Conservation (phyloP, 2,888 invertebrate species). For the Enoplolaimus lenunculus region DNA sequence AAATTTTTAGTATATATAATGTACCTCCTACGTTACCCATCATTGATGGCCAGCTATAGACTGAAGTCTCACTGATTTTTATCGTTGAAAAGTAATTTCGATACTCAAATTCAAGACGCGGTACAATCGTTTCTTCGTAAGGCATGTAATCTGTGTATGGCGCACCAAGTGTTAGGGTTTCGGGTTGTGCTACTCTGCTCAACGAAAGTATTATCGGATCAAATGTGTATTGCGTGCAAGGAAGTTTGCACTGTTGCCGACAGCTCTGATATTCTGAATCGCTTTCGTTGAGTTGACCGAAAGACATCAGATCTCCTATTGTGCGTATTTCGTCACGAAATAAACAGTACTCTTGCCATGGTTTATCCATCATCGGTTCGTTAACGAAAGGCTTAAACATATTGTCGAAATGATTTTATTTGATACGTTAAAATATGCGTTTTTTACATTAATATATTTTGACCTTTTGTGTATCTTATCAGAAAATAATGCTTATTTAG, state of each 20-base stretch:
- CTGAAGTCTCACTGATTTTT: slow-evolving; percentile 2
- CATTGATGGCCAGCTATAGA: slow-evolving; percentile 12
- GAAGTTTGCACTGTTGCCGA: not conserved
- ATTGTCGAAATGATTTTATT: too few relatives aligned
- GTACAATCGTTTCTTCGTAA: not conserved
- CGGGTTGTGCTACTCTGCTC: not conserved
- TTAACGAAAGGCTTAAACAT: too few relatives aligned
- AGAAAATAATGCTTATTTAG: too few relatives aligned
- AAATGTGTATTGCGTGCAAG: not conserved
- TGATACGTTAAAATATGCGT: too few relatives aligned
- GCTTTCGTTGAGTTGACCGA: not conserved
- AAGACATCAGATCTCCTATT: not conserved
- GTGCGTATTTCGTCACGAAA: not conserved
- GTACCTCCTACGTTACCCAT: slow-evolving; percentile 15
- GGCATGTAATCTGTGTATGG: not conserved
- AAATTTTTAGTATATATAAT: too few relatives aligned
- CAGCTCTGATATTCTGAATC: not conserved
- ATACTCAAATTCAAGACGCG: slow-evolving; percentile 6
- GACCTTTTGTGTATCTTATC: too few relatives aligned
- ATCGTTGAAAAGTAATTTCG: slow-evolving; percentile 15
- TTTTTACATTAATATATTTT: too few relatives aligned
- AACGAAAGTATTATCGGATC: not conserved
- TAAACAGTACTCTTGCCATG: not conserved
- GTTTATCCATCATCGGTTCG: too few relatives aligned
- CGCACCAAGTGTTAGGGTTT: not conserved